Evolutionary conservation across 1,140 invertebrate species (phyloP).

Genomic region (Papilio xuthus): DNA sequence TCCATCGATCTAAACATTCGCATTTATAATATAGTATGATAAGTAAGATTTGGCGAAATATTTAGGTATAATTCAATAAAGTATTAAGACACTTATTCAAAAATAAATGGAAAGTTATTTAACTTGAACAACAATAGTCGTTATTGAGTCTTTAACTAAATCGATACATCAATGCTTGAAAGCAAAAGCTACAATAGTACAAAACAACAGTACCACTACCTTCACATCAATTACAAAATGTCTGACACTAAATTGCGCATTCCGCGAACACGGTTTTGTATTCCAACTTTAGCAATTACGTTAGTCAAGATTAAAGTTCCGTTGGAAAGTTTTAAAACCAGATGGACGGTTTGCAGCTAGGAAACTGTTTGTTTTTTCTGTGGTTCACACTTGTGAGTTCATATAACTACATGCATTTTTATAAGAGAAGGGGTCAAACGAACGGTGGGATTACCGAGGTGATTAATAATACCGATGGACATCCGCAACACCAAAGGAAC

Average conservation of each 20-base stretch:
- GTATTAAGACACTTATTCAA: neutral
- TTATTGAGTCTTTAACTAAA: constrained; percentile 5
- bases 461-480: too few relatives aligned
- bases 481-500: too few relatives aligned
- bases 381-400: neutral
- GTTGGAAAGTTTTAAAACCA: constrained; percentile 71
- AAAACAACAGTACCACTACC: constrained; percentile 14
- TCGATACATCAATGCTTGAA: constrained; percentile 19
- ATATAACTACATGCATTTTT: too few relatives aligned
- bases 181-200: constrained; percentile 12
- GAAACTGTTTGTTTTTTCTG: constrained; percentile 16
- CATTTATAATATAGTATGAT: too few relatives aligned
- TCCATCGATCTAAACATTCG: too few relatives aligned
- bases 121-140: constrained; percentile 11
- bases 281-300: constrained; percentile 77
- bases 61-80: neutral
- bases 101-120: neutral
- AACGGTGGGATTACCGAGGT: too few relatives aligned
- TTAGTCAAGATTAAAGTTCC: constrained; percentile 75
- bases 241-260: constrained; percentile 68
- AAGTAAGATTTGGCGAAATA: too few relatives aligned
- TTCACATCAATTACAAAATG: constrained; percentile 70
- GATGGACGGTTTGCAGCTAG: constrained; percentile 55
- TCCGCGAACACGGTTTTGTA: constrained; percentile 72
- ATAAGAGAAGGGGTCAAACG: too few relatives aligned